These are phyloP conservation scores for Metridium senile DNA, from an alignment of 92 coral and sea anemone genomes.

Conservation along the genomic window DNA sequence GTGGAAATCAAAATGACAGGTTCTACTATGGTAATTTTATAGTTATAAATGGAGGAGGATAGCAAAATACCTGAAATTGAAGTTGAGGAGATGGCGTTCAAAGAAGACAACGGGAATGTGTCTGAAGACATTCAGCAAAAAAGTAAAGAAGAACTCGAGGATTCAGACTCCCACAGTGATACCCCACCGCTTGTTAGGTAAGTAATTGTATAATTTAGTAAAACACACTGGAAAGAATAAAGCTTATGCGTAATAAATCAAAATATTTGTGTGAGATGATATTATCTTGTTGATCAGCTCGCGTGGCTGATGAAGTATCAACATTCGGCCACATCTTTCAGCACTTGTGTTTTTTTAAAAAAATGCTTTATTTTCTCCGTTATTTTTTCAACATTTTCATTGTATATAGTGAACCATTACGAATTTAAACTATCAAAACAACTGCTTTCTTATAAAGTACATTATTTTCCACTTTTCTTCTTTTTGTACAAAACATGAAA, in stretches of 20 bases:
- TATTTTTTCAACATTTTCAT: not conserved
- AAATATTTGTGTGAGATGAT: not conserved
- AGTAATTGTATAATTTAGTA: not conserved
- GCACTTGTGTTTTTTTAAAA: not conserved
- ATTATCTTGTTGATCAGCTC: not conserved
- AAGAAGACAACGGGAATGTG: not conserved
- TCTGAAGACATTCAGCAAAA: slow-evolving; percentile 5
- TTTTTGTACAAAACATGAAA: not conserved
- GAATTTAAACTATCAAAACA: not conserved
- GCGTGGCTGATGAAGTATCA: not conserved
- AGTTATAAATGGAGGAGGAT: slow-evolving; percentile 12
- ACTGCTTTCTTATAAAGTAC: not conserved
- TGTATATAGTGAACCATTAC: not conserved
- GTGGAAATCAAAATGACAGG: not conserved
- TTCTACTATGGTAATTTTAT: not conserved
- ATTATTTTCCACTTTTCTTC: too few relatives aligned
- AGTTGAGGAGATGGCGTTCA: not conserved
- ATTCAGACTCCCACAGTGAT: slow-evolving; percentile 71
- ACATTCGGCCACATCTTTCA: not conserved
- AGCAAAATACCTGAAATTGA: not conserved
- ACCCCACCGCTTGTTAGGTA: slow-evolving; percentile 66
- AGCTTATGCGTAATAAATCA: not conserved
- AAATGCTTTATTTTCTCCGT: not conserved
- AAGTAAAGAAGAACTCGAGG: slow-evolving; percentile 34
- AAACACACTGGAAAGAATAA: not conserved